Evolutionary conservation across 2,113 vertebrate genomes (phyloP).

Genomic region (Bufo bufo): DNA sequence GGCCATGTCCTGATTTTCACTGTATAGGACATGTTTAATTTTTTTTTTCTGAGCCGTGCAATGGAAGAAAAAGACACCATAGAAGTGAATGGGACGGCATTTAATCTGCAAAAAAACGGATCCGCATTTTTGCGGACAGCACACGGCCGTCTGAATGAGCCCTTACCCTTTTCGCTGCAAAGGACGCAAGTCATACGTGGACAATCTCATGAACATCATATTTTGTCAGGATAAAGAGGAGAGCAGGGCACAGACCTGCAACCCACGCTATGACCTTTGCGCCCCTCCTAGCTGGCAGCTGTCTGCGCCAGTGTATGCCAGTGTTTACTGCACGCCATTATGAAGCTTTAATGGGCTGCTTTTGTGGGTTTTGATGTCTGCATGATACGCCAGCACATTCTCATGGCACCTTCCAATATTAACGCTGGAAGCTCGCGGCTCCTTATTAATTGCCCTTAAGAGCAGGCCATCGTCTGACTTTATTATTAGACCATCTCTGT

Average conservation of each 20-base stretch:
- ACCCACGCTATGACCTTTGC: not conserved
- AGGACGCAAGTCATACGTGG: too few relatives aligned
- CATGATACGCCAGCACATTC: not conserved
- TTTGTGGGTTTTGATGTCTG: not conserved
- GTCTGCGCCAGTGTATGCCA: not conserved
- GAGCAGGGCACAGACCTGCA: not conserved
- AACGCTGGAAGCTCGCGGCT: not conserved
- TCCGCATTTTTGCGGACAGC: too few relatives aligned
- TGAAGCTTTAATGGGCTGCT: not conserved
- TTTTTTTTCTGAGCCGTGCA: too few relatives aligned
- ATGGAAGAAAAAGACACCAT: too few relatives aligned
- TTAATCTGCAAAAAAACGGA: too few relatives aligned
- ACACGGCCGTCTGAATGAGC: too few relatives aligned
- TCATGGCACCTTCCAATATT: not conserved
- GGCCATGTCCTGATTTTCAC: too few relatives aligned
- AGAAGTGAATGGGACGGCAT: too few relatives aligned
- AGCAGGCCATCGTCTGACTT: not conserved
- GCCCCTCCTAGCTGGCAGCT: not conserved
- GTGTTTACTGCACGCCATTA: not conserved
- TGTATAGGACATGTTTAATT: too few relatives aligned
- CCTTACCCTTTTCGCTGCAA: too few relatives aligned
- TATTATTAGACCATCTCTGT: slow-evolving; percentile 18
- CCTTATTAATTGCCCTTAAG: slow-evolving; percentile 13
- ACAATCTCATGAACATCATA: too few relatives aligned
- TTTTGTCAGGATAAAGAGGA: not conserved